Evolutionary conservation across 2,888 invertebrate species (phyloP), one percentile per base, ranked within the genome.

Genomic region (Drosophila leonis): DNA sequence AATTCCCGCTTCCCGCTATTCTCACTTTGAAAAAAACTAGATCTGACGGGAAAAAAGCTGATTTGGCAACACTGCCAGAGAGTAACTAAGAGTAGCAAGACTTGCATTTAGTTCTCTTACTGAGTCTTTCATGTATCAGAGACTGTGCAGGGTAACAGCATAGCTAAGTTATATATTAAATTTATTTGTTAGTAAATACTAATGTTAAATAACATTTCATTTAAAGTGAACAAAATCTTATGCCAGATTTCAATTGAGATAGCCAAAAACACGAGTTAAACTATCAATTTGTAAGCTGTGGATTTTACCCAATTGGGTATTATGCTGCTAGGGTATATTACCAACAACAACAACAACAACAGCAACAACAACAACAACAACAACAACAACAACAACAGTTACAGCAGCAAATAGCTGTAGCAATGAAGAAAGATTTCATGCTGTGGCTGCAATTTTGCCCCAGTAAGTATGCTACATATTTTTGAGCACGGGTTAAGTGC

Each of bases 401-500:
- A 37, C 57, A 64, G 60, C 65, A 74, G 60, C 77, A 69, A 52
- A 62, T 52, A 57, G 65, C 62, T 64, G 72, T 68, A 67, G 75
- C 74, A 81, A 77, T 74, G 66, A 78, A 78, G 64, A 66, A 80
- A 66, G 79, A 82, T 78, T 82, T 82, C 69, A 76, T 82, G 74
- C 70, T 81, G 72, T 41, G 75, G 82, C 87, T 86, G 87, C 82
- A 79, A 73, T 79, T 84, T 79, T 83, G 77, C 88, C 85, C 82
- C 83, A 87, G 80, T 84, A 87, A 83, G 85, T 82, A 82, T 73
- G 83, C 88, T 82, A 87, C 88, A 84, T 79, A 81, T 75, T 77
- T 79, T 71, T 68, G 65, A 77, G 83, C 68, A 74, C 78, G 87
- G 88, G 88, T 88, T 88, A 83, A 80, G 82, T 80, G 82, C 78